Base-by-base conservation (phyloP, 2,797 vertebrate species). In the Ctenopoma kingsleyae region DNA sequence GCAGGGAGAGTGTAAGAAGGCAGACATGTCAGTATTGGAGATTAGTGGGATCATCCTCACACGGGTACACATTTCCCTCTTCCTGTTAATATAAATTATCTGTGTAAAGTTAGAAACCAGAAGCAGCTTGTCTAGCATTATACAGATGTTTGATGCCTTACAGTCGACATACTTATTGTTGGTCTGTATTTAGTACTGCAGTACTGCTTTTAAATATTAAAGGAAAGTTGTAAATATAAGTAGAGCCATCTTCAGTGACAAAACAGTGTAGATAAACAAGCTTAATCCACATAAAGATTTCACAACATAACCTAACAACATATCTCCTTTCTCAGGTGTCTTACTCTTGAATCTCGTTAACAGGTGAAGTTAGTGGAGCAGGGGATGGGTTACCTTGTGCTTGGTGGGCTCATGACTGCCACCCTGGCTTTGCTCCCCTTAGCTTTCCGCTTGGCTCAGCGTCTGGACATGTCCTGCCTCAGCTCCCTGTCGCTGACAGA, bases 11-110 rank as follows among this genome's bases (percentile, higher is more conserved):
- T 99, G 97, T 81, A 99, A 98, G 91, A 99, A 99, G 88, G 94
- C 95, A 53, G 98, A 99, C 66, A 97, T 99, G 96, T 99, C 98
- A 0, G 97, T 99, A 27, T 50, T 99, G 93, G 98, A 99, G 87
- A 99, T 99, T 88, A 99, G 97, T 35, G 97, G 97, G 41, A 94
- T 99, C 84, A 99, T 99, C 90, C 97, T 99, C 89, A 96, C 95
- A 81, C 94, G 95, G 95, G 98, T 98, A 93, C 35, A 58, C 32
- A 6, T 27, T 3, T 30, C 30, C 17, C 19, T 64, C 13, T 44
- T 65, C 36, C 6, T 50, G 0, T 53, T 19, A 10, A 20, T 9
- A 6, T 9, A 22, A 1, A 40, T 22, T 30, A 10, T 58, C 3
- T 22, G 1, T 19, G 16, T 52, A 9, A 61, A 52, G 15, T 20